Base-by-base conservation (phyloP, 2,797 vertebrate species). In the Sebastes nivosus region DNA sequence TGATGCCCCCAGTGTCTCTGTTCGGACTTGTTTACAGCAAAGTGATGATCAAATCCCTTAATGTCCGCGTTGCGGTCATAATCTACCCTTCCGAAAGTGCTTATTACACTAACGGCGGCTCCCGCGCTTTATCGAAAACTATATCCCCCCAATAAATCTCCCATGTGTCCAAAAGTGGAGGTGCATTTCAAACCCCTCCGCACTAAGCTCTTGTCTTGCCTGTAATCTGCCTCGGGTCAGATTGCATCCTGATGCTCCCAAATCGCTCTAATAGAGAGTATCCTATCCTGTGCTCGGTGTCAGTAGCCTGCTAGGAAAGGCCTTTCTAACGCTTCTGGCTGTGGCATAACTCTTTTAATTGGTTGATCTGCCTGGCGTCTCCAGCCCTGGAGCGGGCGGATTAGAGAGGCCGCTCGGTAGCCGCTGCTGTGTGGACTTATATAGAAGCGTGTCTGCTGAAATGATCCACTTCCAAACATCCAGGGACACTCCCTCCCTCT, bases 341-440 rank as follows among this genome's bases (percentile, higher is more conserved):
- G 74, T 36, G 90, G 92, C 89, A 93, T 94, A 90, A 72, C 91
- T 92, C 82, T 67, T 94, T 72, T 96, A 96, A 96, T 96, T 95
- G 92, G 83, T 94, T 96, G 93, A 96, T 94, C 95, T 95, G 80
- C 76, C 88, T 95, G 96, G 95, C 96, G 95, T 96, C 95, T 94
- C 89, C 78, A 88, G 86, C 92, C 79, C 85, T 73, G 86, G 63
- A 86, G 90, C 83, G 60, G 71, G 22, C 66, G 93, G 91, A 93
- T 95, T 95, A 95, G 87, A 83, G 88, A 77, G 83, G 77, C 87
- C 86, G 79, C 80, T 90, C 92, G 16, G 93, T 89, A 88, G 94
- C 91, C 81, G 88, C 88, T 93, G 89, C 89, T 89, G 91, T 88
- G 86, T 80, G 90, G 90, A 91, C 65, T 90, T 93, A 77, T 93